phyloP scores from a whole-genome alignment of 2,113 vertebrate species.

The Hippopotamus amphibius region DNA sequence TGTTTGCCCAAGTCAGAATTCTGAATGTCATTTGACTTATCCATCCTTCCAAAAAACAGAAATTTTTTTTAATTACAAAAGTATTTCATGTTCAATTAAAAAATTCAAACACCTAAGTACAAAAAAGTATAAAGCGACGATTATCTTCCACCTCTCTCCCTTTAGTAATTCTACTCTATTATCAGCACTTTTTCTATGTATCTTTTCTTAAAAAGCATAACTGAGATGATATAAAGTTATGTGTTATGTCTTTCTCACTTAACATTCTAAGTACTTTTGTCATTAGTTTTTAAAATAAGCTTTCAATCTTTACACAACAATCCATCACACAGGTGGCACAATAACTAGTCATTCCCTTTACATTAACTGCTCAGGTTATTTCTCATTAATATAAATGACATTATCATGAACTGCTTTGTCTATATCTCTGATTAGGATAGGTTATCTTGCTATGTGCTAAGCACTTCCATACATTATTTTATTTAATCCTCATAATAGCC shows the following conservation, averaged over 20 bases:
- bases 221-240: background rate
- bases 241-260: conserved; percentile 19
- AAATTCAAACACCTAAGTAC: conserved; percentile 4
- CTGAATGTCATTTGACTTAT: background rate
- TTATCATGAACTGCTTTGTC: background rate
- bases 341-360: background rate
- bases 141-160: background rate
- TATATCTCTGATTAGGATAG: background rate
- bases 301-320: conserved; percentile 35
- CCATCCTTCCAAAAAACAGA: background rate
- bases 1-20: conserved; percentile 32
- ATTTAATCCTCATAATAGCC: background rate
- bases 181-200: background rate
- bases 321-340: background rate
- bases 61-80: background rate
- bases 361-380: conserved; percentile 1
- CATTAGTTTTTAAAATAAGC: background rate
- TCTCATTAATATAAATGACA: conserved; percentile 27
- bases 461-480: background rate
- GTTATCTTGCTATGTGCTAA: background rate
- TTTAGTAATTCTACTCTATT: background rate
- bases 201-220: background rate
- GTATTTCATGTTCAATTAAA: background rate
- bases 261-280: background rate
- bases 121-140: conserved; percentile 18